Conservation (phyloP, 2,888 invertebrate genomes). For the Sepiola atlantica region DNA sequence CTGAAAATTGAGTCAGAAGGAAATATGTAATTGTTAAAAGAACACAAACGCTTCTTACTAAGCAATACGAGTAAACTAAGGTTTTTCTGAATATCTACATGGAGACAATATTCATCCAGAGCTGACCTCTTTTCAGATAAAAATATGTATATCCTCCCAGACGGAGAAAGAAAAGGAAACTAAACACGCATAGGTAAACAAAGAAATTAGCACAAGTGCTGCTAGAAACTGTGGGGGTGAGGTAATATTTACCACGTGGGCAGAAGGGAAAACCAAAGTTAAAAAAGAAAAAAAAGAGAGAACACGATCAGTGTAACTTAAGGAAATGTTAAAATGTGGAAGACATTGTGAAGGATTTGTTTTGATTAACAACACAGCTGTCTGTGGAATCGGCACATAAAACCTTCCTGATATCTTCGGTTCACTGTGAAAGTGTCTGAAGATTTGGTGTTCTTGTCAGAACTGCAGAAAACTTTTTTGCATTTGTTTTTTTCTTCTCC, state of each 20-base stretch:
- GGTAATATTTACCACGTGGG: neutral
- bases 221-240: neutral
- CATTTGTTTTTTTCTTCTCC: too few species aligned
- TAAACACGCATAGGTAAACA: neutral
- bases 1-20: neutral
- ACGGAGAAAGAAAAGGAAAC: neutral
- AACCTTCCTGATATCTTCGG: too few species aligned
- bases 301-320: neutral
- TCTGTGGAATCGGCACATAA: too few species aligned
- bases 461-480: too few species aligned
- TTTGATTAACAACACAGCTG: neutral
- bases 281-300: neutral
- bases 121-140: constrained; percentile 32
- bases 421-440: too few species aligned
- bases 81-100: neutral
- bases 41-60: neutral
- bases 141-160: neutral
- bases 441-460: too few species aligned
- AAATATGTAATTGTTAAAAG: neutral
- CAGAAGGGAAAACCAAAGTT: neutral
- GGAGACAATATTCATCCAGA: neutral
- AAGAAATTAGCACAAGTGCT: constrained; percentile 32
- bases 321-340: neutral
- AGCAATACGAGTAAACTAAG: too few species aligned
- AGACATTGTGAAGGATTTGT: neutral